phyloP scores from a whole-genome alignment of 2,888 invertebrate species.

The Atethmia centrago region DNA sequence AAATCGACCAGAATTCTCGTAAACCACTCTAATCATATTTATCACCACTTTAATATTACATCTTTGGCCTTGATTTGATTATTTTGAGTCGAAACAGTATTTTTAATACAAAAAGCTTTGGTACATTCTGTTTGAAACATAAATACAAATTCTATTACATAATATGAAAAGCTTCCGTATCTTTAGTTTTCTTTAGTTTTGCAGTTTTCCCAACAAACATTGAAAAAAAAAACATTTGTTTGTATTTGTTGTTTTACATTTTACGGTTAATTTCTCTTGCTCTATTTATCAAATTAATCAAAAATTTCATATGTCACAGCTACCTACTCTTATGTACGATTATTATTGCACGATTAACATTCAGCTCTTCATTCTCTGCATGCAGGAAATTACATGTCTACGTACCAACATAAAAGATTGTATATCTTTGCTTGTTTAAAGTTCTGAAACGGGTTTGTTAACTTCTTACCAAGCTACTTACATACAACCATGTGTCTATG shows the following conservation, averaged over 20 bases:
- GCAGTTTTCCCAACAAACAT: constrained; percentile 7
- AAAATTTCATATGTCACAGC: not conserved
- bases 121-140: constrained; percentile 12
- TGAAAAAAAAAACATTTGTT: not conserved
- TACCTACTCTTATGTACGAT: not conserved
- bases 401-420: no score
- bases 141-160: constrained; percentile 32
- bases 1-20: constrained; percentile 13
- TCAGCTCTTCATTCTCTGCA: not conserved
- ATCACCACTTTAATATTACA: constrained; percentile 43
- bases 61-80: constrained; percentile 50
- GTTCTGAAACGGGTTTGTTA: not conserved
- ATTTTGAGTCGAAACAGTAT: constrained; percentile 39
- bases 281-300: constrained; percentile 17
- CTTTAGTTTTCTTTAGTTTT: constrained; percentile 10
- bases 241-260: not conserved
- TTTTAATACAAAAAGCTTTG: constrained; percentile 30
- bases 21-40: constrained; percentile 46
- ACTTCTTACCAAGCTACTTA: not conserved
- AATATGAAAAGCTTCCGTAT: constrained; percentile 4
- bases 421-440: not conserved
- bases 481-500: not conserved
- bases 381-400: not conserved
- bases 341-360: not conserved
- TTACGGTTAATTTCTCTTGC: not conserved